Conservation (phyloP, 2,797 vertebrate genomes). For the Cygnus olor region DNA sequence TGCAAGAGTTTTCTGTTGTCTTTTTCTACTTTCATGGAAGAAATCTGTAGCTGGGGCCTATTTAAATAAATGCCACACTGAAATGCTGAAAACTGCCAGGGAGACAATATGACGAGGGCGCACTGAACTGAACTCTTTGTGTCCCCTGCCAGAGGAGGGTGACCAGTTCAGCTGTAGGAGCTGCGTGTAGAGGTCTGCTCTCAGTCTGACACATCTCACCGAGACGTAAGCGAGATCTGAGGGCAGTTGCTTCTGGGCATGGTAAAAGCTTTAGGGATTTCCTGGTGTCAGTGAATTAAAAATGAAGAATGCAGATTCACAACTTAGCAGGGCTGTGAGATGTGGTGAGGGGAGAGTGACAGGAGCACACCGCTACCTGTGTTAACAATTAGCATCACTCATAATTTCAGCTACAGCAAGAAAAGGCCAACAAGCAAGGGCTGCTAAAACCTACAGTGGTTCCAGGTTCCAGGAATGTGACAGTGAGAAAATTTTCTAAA, state of each 20-base stretch:
- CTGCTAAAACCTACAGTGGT: constrained; percentile 19
- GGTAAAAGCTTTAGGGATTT: not conserved
- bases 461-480: not conserved
- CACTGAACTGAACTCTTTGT: not conserved
- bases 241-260: not conserved
- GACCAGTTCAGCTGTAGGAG: not conserved
- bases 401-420: not conserved
- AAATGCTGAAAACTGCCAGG: not conserved
- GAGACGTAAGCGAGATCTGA: not conserved
- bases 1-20: not conserved
- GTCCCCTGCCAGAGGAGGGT: not conserved
- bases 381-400: constrained; percentile 5
- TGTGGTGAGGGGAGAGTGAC: not conserved
- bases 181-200: not conserved
- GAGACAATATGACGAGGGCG: not conserved
- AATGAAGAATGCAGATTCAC: not conserved
- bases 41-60: not conserved
- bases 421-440: not conserved
- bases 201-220: not conserved
- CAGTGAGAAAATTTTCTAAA: constrained; percentile 9
- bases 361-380: not conserved
- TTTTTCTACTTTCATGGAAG: not conserved
- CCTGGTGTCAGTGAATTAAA: not conserved
- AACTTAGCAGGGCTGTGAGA: not conserved
- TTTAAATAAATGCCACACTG: not conserved